Evolutionary conservation across 92 coral and sea anemone genomes (phyloP), one percentile per base, ranked within the genome.

Genomic region (Epizoanthus scotinus): DNA sequence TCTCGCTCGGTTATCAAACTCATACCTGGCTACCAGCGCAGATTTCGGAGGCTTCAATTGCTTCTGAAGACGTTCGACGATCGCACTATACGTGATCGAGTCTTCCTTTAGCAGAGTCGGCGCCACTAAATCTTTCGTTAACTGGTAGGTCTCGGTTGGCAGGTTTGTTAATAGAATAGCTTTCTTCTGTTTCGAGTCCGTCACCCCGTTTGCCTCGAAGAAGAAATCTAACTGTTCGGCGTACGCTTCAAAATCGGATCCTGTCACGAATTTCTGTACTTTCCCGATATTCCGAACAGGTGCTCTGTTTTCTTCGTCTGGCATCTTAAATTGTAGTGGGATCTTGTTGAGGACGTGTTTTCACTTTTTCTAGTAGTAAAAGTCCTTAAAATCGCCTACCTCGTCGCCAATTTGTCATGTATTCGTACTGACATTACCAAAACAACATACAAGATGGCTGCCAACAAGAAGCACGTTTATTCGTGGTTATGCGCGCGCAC

Each of bases 1-100:
- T 79, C 88, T 67, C 22, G 86, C 79, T 67, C 88, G 47, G 38
- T 87, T 90, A 17, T 90, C 88, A 44, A 90, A 90, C 50, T 83
- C 87, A 47, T 78, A 83, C 68, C 90, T 86, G 22, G 84, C 86
- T 44, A 86, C 90, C 65, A 74, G 69, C 38, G 87, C 84, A 17
- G 82, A 85, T 61, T 83, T 84, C 64, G 81, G 75, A 13, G 86
- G 92, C 71, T 85, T 84, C 26, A 88, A 82, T 12, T 85, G 87
- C 38, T 71, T 40, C 54, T 70, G 67, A 13, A 84, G 78, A 31
- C 83, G 61, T n/a, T 64, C 63, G 50, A 77, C 83, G 50, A 84
- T 77, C 58, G 53, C 53, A 3, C 67, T 63, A 36, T 75, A 84
- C 62, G 70, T 57, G 20, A 77, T 56, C 38, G 62, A 29, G 52